A percentile compares a stretch with the other conserved stretches of the same genome.
phyloP scores from a whole-genome alignment of 2,888 invertebrate species.

The Apeira syringaria region DNA sequence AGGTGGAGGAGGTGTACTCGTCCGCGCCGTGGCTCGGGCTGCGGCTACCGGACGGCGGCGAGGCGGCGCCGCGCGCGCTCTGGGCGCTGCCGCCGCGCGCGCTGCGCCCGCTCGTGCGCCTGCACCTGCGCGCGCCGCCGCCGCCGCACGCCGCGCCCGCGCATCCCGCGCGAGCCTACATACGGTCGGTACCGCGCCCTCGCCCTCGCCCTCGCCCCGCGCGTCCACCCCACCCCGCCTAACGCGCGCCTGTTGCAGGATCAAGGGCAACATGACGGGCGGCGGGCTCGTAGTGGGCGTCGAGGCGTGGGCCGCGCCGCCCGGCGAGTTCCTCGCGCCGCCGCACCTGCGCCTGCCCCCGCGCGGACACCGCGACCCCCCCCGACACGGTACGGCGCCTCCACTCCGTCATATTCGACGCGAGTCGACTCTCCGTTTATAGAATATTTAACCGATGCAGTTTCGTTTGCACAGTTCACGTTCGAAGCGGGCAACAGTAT shows the following conservation, averaged over 20 bases:
- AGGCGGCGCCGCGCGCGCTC: constrained; percentile 89
- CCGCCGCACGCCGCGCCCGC: background rate
- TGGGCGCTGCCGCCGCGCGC: constrained; percentile 97
- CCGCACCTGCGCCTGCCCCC: constrained; percentile 60
- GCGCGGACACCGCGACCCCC: constrained; percentile 56
- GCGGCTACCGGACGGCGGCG: constrained; percentile 91
- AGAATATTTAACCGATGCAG: no score
- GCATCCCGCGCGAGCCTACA: constrained; percentile 43
- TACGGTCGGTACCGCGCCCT: constrained; percentile 3
- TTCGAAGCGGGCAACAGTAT: constrained; percentile 60
- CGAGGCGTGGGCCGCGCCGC: constrained; percentile 57
- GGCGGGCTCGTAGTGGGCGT: constrained; percentile 67
- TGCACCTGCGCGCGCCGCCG: constrained; percentile 85
- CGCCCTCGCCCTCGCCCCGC: constrained; percentile 18
- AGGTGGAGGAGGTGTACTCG: constrained; percentile 92
- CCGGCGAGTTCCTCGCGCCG: constrained; percentile 61
- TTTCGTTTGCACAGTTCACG: no score
- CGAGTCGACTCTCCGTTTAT: no score
- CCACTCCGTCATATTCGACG: no score
- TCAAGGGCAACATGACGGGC: constrained; percentile 60
- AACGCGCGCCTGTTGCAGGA: constrained; percentile 34
- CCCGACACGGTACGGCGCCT: constrained; percentile 43
- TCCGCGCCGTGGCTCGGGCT: constrained; percentile 97
- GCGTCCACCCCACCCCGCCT: background rate
- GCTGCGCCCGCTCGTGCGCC: constrained; percentile 93